Evolutionary conservation across 2,888 invertebrate genomes (phyloP).

Genomic region (Melinopterus prodromus): DNA sequence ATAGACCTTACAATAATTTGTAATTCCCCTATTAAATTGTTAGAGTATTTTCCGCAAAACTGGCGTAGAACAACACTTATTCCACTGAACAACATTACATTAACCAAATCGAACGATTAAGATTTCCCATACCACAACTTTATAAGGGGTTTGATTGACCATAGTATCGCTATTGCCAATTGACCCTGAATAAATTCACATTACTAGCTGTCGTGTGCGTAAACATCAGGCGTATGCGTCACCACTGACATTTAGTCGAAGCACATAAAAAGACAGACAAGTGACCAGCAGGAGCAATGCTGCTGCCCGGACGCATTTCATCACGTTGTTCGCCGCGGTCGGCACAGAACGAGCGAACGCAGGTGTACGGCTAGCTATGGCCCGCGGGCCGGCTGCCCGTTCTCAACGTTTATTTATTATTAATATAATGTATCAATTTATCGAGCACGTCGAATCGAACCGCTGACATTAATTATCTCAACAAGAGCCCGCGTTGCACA

Average conservation of each 20-base stretch:
- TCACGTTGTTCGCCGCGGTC: no score
- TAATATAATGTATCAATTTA: slow-evolving; percentile 4
- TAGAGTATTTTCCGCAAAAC: neutral
- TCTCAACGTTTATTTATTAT: neutral
- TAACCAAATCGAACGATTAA: neutral
- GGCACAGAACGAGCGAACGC: neutral
- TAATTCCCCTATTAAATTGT: no score
- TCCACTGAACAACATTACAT: neutral
- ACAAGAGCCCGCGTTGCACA: neutral
- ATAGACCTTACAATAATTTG: no score
- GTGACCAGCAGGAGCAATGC: neutral
- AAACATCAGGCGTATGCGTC: neutral
- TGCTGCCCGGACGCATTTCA: no score
- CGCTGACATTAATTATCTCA: neutral
- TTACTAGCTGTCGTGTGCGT: neutral
- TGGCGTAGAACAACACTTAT: no score
- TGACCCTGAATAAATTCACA: neutral
- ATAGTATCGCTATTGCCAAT: neutral
- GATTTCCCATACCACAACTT: neutral
- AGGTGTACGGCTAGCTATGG: neutral
- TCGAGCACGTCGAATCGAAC: neutral
- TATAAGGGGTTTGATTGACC: neutral
- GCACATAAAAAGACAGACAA: neutral
- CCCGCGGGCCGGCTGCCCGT: neutral
- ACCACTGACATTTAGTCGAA: neutral